These are phyloP conservation scores for Plutomurus gul DNA, from an alignment of 1,140 invertebrate genomes.

Conservation along the genomic window DNA sequence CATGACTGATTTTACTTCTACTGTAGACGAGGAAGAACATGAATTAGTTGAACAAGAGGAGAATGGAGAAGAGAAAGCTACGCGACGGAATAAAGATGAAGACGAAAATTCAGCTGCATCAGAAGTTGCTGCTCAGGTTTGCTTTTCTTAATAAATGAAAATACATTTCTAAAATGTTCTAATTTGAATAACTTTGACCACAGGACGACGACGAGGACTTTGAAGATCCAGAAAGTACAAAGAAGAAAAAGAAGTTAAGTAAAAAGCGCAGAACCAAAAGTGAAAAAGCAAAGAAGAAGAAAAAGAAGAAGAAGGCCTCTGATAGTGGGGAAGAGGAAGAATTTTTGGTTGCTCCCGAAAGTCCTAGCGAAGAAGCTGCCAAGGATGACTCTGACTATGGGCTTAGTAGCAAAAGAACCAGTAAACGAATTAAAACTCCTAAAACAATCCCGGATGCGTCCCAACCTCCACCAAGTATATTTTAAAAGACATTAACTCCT, in stretches of 20 bases:
- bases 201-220: conserved; percentile 81
- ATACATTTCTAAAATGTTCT: neutral
- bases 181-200: neutral
- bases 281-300: conserved; percentile 87
- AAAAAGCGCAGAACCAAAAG: conserved; percentile 87
- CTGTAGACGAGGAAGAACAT: conserved; percentile 30
- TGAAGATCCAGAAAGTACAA: conserved; percentile 78
- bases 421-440: conserved; percentile 42
- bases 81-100: neutral
- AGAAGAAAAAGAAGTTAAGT: conserved; percentile 82
- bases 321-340: conserved; percentile 77
- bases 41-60: conserved; percentile 25
- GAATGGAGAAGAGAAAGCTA: neutral
- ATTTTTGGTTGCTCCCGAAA: conserved; percentile 54
- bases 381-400: conserved; percentile 26
- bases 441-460: conserved; percentile 58
- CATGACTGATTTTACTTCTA: neutral
- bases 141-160: neutral
- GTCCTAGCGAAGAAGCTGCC: neutral
- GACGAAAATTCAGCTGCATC: conserved; percentile 2
- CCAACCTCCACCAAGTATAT: conserved; percentile 6
- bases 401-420: conserved; percentile 24
- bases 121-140: conserved; percentile 6
- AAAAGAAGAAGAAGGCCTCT: conserved; percentile 85
- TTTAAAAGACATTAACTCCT: neutral